A percentile compares a stretch with the other conserved stretches of the same genome.
Evolutionary conservation across 2,888 invertebrate genomes (phyloP).

Genomic region (Leucania comma): DNA sequence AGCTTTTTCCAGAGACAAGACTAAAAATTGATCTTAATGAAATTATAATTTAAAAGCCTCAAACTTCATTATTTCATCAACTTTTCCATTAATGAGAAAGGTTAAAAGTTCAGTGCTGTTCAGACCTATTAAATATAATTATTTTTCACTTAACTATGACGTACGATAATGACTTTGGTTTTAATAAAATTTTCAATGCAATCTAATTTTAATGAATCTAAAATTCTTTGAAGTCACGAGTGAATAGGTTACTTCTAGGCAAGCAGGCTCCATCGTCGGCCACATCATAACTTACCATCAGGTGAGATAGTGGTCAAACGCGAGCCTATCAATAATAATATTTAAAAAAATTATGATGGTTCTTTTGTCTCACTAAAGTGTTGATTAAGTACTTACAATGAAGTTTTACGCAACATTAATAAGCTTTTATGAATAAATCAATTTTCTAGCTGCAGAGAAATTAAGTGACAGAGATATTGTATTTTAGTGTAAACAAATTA

Average conservation of each 20-base stretch:
- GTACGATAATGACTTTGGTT: conserved; percentile 22
- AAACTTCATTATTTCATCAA: conserved; percentile 55
- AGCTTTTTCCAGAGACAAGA: conserved; percentile 36
- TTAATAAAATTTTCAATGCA: conserved; percentile 6
- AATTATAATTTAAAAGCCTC: conserved; percentile 47
- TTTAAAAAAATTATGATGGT: conserved; percentile 8
- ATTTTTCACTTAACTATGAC: conserved; percentile 31
- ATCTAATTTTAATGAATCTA: conserved; percentile 23
- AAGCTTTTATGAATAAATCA: not conserved
- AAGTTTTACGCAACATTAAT: not conserved
- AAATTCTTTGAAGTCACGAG: too few relatives aligned
- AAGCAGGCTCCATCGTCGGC: too few relatives aligned
- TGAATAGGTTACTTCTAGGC: too few relatives aligned
- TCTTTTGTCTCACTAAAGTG: not conserved
- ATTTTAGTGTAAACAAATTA: not conserved
- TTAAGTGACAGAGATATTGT: not conserved
- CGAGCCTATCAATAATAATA: too few relatives aligned
- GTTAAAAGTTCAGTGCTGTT: conserved; percentile 45
- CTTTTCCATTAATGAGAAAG: conserved; percentile 37
- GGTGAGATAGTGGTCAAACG: too few relatives aligned
- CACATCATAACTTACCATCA: too few relatives aligned
- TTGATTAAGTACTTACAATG: not conserved
- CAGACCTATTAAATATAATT: conserved; percentile 24
- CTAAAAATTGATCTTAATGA: conserved; percentile 42
- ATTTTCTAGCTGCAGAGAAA: not conserved